Conservation (phyloP, 1,140 invertebrate genomes). For the Nephotettix cincticeps region DNA sequence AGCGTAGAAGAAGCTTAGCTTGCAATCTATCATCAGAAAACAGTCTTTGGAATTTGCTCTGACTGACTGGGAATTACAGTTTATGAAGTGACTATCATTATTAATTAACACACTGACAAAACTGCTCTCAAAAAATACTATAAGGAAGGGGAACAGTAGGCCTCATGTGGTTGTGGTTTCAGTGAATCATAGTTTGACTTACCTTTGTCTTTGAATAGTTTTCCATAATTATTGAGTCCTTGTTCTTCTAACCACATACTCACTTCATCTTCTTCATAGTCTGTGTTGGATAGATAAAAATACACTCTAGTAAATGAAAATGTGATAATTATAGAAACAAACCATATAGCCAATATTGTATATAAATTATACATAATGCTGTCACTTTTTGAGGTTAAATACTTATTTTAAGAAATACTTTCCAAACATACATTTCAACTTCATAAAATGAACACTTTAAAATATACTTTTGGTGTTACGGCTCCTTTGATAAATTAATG, state of each 20-base stretch:
- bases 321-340: constrained; percentile 7
- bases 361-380: not conserved
- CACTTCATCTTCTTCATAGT: constrained; percentile 58
- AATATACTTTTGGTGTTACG: not conserved
- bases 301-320: constrained; percentile 13
- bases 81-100: no score
- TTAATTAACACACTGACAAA: no score
- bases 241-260: constrained; percentile 72
- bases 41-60: no score
- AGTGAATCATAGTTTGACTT: no score
- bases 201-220: constrained; percentile 69
- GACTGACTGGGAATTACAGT: no score
- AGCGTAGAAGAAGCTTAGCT: no score
- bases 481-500: not conserved
- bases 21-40: no score
- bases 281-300: not conserved
- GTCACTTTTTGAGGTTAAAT: not conserved
- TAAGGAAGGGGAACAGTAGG: no score
- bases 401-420: not conserved
- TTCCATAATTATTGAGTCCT: constrained; percentile 62
- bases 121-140: no score
- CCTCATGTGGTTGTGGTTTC: no score
- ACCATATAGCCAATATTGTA: constrained; percentile 2
- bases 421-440: not conserved
- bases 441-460: not conserved